Base-by-base conservation (phyloP, 2,888 invertebrate species). In the Alsophila aescularia region DNA sequence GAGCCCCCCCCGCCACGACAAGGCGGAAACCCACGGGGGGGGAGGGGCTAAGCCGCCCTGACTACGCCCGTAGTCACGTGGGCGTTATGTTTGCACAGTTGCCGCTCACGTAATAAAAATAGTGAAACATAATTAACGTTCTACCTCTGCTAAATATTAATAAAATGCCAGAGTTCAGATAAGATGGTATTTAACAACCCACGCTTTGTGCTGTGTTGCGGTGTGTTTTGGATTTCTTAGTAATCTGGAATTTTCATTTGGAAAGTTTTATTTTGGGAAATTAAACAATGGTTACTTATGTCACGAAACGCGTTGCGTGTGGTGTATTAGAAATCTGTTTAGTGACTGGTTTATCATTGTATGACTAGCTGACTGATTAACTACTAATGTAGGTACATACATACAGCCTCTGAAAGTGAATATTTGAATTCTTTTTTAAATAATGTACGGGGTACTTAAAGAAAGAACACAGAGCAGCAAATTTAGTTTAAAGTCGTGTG, bases 81-180 rank as follows among this genome's bases (percentile, higher is more conserved):
- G 44, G 44, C 10, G 32, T 24, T 6, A 4, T 34, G 18, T 34
- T 43, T 32, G 32, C 15, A 10, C 6, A n/a, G 18, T 1, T 7
- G 9, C 40, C n/a, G 34, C 27, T 40, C 24, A 24, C 31, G 16
- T n/a, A 18, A 45, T 35, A 41, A 52, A 52, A 41, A 53, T 31
- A 47, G 36, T 47, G 12, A 41, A 40, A 31, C 36, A 53, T 36
- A 41, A 53, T 41, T 53, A 14, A 43, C 21, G 12, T 27, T 35
- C 9, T 12, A 39, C n/a, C 15, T 18, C 48, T 29, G 32, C 9
- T 36, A 31, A 44, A 52, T 39, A 14, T 27, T 40, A 34, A 24
- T 12, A 35, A 47, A 41, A 29, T 35, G 44, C 44, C 49, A 49
- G 21, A 34, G 54, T 35, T 40, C 49, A 55, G 31, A 53, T 35